Base-by-base conservation (phyloP, 1,140 invertebrate species). In the Bacillus rossius region DNA sequence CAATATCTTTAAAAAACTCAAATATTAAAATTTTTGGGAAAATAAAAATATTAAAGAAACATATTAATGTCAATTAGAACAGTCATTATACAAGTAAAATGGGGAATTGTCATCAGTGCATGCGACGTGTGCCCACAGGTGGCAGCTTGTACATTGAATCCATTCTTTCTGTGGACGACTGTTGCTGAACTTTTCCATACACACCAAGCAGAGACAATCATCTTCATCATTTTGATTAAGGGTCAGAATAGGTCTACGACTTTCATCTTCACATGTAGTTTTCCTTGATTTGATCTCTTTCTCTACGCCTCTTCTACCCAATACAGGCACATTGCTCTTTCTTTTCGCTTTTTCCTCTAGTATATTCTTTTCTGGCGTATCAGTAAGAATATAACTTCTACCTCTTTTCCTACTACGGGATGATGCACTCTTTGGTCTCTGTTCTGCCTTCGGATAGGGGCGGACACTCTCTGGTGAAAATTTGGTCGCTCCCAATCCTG, bases 61-160 rank as follows among this genome's bases (percentile, higher is more conserved):
- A 7, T 7, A 34, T 34, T 10, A 7, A 34, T 7, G 10, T 34
- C 29, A 34, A 34, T 34, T 34, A 7, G 29, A 34, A 10, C 29
- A 34, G 29, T 34, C 29, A 34, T 34, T 10, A 10, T 10, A 34
- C 29, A 34, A 7, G 29, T 34, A 34, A 34, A 34, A 34, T 34
- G 29, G 29, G 10, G 29, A 7, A 34, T 34, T 34, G 29, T 34
- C 51, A 14, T 17, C 59, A 43, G 61, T 60, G 38, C 61, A 63
- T 10, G 17, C 50, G 53, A 52, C 59, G 43, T 63, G 59, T 41
- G 61, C 42, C 59, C 60, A 61, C n/a, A 13, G 20, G 25, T 61
- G 56, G 34, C 61, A 63, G 55, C 50, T 43, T 4, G 38, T 16
- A 48, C 61, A 63, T 29, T 61, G 59, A 25, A 63, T 42, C 59